Base-by-base conservation (phyloP, 2,113 vertebrate species). In the Serilophus lunatus region DNA sequence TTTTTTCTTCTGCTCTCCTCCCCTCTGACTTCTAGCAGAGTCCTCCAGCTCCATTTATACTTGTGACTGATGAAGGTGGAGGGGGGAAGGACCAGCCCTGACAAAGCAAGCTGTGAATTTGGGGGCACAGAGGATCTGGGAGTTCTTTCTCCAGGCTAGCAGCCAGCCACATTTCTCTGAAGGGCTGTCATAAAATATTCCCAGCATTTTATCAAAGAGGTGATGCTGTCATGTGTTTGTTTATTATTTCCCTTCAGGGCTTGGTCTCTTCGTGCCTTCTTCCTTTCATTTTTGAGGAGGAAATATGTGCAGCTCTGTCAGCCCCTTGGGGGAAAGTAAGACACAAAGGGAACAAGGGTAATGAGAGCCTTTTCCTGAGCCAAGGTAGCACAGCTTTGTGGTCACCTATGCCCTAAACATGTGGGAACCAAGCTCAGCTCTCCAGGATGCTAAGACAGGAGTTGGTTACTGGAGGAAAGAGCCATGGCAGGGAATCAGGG, bases 241-340 rank as follows among this genome's bases (percentile, higher is more conserved):
- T 95, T 92, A 86, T 87, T 91, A 79, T 89, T 95, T 95, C 91
- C 95, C 69, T 79, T 88, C 2, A 2, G 78, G 91, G 49, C 31
- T 71, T 79, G 77, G 44, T 88, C 69, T 92, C 69, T 93, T 92
- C 83, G 24, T 0, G 3, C 70, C 45, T 92, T 92, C 61, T 91
- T 95, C 89, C 91, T 95, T 96, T 87, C 51, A 81, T 84, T 95
- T 97, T 54, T 83, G 38, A 71, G 57, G 57, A 95, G 89, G 95
- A 96, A 95, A 91, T 33, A 17, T 92, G 95, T 93, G 70, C 53
- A 79, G 31, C 13, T 86, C 64, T 76, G 31, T 89, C 86, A 91
- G 61, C 36, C n/a, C 49, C 31, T 91, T 70, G n/a, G 60, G 93
- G 86, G 91, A 96, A 93, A 79, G 65, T 65, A 56, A 72, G 22